Conservation (phyloP, 2,888 invertebrate species). For the Schrankia costaestrigalis region DNA sequence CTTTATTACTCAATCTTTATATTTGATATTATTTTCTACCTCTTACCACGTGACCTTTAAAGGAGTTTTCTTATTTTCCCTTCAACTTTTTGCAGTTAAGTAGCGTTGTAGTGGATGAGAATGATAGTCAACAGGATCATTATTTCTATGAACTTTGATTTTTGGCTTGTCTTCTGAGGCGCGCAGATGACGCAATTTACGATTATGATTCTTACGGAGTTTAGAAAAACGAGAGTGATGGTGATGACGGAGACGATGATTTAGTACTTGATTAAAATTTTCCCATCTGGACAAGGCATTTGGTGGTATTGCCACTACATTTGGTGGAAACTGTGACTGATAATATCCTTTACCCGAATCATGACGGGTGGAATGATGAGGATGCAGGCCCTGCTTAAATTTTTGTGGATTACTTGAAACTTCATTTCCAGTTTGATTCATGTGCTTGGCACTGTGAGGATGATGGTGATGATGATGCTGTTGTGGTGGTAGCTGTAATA, state of each 20-base stretch:
- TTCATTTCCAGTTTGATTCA: background rate
- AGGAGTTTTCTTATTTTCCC: too few species aligned
- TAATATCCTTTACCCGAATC: constrained; percentile 7
- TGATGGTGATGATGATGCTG: background rate
- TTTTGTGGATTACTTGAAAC: constrained; percentile 1
- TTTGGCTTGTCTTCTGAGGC: too few species aligned
- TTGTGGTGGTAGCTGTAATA: background rate
- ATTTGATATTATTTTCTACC: too few species aligned
- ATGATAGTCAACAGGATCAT: too few species aligned
- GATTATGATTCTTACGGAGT: too few species aligned
- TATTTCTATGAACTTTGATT: too few species aligned
- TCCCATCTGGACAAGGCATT: constrained; percentile 28
- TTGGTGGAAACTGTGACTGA: constrained; percentile 14
- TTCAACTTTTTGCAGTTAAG: too few species aligned
- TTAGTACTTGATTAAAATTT: constrained; percentile 22
- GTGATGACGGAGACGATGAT: constrained; percentile 10
- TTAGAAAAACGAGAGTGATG: background rate
- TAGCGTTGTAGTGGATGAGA: too few species aligned
- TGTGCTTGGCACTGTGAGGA: background rate
- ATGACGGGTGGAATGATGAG: background rate
- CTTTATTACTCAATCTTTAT: too few species aligned
- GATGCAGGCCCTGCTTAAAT: background rate
- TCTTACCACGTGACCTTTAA: too few species aligned
- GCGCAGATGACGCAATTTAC: too few species aligned
- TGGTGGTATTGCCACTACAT: constrained; percentile 25